Evolutionary conservation across 2,797 vertebrate genomes (phyloP).

Genomic region (Pantherophis vulpinus): DNA sequence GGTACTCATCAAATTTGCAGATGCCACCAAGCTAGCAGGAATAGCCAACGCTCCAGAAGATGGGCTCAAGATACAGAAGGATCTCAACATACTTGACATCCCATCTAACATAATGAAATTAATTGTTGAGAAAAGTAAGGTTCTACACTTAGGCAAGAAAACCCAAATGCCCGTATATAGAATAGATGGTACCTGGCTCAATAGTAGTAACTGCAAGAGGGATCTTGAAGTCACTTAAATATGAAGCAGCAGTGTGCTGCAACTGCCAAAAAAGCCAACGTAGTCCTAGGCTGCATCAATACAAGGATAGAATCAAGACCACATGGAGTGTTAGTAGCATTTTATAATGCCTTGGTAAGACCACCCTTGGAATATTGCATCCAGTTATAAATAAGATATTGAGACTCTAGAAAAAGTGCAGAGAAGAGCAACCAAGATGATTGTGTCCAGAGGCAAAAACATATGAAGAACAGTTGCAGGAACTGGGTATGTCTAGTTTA

Average conservation of each 20-base stretch:
- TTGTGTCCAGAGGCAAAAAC: background rate
- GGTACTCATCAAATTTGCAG: background rate
- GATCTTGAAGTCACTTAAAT: background rate
- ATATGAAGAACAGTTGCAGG: background rate
- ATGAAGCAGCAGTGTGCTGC: background rate
- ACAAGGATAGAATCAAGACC: background rate
- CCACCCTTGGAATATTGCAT: background rate
- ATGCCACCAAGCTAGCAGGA: background rate
- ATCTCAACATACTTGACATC: background rate
- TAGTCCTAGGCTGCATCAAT: background rate
- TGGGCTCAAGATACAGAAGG: background rate
- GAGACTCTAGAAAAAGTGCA: background rate
- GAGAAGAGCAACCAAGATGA: background rate
- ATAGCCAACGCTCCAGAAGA: background rate
- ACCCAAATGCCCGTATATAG: background rate
- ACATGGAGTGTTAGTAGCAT: background rate
- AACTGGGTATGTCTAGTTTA: background rate
- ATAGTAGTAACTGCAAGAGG: background rate
- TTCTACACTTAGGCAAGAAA: background rate
- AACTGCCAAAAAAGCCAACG: background rate
- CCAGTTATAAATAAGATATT: background rate
- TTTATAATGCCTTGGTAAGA: background rate
- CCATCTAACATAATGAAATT: background rate
- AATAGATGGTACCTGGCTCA: background rate
- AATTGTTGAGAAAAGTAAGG: background rate